A percentile compares a stretch with the other conserved stretches of the same genome.
These are phyloP conservation scores for Pogonognathellus flavescens DNA, from an alignment of 1,140 invertebrate species.

Conservation along the genomic window DNA sequence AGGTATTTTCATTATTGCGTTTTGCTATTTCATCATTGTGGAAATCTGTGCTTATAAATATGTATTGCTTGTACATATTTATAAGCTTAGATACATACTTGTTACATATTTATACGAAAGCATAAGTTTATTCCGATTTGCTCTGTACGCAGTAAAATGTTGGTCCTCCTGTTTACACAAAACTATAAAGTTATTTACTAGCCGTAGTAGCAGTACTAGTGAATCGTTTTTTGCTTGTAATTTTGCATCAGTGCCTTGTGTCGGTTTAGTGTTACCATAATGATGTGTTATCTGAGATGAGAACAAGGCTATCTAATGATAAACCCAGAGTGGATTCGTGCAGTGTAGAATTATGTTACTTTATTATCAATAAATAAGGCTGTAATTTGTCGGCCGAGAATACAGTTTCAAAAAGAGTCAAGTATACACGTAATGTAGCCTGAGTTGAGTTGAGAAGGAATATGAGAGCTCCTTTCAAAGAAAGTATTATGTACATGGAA, in stretches of 20 bases:
- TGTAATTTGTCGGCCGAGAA: slow-evolving; percentile 55
- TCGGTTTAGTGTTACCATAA: slow-evolving; percentile 26
- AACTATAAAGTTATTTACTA: too few relatives aligned
- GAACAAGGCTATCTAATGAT: neutral
- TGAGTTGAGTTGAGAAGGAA: slow-evolving; percentile 12
- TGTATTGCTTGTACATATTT: too few relatives aligned
- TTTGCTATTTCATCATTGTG: too few relatives aligned
- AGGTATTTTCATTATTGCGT: too few relatives aligned
- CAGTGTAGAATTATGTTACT: slow-evolving; percentile 19
- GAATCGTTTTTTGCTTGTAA: too few relatives aligned
- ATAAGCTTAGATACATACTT: too few relatives aligned
- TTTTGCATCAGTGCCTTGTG: neutral
- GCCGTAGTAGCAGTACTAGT: too few relatives aligned
- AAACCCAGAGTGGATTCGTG: neutral
- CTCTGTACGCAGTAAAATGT: too few relatives aligned
- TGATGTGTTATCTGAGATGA: slow-evolving; percentile 53
- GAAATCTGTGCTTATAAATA: too few relatives aligned
- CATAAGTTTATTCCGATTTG: too few relatives aligned
- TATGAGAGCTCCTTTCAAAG: neutral
- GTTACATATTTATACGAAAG: too few relatives aligned
- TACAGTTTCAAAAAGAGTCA: slow-evolving; percentile 40
- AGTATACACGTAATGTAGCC: slow-evolving; percentile 23
- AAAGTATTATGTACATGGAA: slow-evolving; percentile 8
- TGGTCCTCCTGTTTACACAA: too few relatives aligned
- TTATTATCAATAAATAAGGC: slow-evolving; percentile 56